phyloP scores from a whole-genome alignment of 2,113 vertebrate species.

The Vombatus ursinus region DNA sequence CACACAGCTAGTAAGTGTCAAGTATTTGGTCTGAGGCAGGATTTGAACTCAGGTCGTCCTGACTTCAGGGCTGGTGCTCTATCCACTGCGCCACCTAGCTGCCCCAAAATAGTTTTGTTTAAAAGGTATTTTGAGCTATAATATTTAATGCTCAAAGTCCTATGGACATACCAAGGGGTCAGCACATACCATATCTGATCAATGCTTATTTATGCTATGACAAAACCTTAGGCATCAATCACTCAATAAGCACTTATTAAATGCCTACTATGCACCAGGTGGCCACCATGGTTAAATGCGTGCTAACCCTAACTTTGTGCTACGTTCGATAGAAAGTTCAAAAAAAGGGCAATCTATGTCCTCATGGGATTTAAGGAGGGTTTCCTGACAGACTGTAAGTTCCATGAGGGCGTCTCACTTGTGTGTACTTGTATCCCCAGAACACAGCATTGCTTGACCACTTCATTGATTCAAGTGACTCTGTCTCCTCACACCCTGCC shows the following conservation, averaged over 20 bases:
- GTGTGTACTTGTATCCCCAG: background rate
- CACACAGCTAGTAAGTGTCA: too few relatives aligned
- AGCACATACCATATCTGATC: background rate
- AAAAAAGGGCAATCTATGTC: background rate
- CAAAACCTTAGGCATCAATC: background rate
- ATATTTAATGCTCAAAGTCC: background rate
- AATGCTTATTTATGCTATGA: background rate
- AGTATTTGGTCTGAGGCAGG: too few relatives aligned
- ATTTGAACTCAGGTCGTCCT: too few relatives aligned
- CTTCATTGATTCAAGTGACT: background rate
- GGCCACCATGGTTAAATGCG: background rate
- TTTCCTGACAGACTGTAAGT: background rate
- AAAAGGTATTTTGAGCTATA: background rate
- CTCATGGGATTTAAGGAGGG: background rate
- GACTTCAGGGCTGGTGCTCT: too few relatives aligned
- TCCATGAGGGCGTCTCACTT: background rate
- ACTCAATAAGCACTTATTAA: background rate
- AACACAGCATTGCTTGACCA: background rate
- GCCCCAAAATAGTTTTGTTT: background rate
- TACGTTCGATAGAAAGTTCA: background rate
- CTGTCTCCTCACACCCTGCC: background rate
- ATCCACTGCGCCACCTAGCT: too few relatives aligned
- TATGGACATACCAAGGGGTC: background rate
- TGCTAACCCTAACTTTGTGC: background rate
- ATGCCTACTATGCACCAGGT: background rate